These are phyloP conservation scores for Pygoscelis antarcticus DNA, from an alignment of 2,113 vertebrate species.

Conservation along the genomic window DNA sequence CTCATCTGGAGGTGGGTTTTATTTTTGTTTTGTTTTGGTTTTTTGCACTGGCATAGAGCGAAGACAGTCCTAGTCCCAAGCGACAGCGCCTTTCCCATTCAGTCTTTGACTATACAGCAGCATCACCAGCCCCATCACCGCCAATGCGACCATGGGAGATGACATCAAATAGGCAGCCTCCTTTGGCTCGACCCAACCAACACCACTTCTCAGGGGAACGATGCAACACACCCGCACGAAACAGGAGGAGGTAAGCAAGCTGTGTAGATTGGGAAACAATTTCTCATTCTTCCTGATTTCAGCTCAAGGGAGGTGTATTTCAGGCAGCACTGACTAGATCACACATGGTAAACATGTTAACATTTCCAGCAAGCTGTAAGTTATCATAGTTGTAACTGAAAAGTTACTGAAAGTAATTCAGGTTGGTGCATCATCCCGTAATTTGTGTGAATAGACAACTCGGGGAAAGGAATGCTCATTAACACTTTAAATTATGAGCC, in stretches of 20 bases:
- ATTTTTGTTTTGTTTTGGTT: background rate
- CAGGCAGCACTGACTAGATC: background rate
- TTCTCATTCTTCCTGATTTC: background rate
- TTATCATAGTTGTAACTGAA: background rate
- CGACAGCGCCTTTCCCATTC: conserved; percentile 94
- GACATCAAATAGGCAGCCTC: conserved; percentile 88
- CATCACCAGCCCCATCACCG: conserved; percentile 90
- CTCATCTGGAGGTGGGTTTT: conserved; percentile 22
- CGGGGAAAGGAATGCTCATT: background rate
- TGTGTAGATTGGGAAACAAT: background rate
- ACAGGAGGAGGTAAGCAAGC: conserved; percentile 87
- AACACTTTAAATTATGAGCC: background rate
- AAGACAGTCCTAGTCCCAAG: conserved; percentile 96
- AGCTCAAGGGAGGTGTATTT: background rate
- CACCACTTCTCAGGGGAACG: conserved; percentile 92
- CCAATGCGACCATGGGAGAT: conserved; percentile 99
- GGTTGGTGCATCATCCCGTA: background rate
- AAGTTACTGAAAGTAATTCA: background rate
- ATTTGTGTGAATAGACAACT: background rate
- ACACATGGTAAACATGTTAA: background rate
- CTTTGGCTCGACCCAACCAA: conserved; percentile 86
- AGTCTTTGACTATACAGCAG: conserved; percentile 88
- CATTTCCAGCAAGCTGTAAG: background rate
- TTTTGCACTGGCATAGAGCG: conserved; percentile 76
- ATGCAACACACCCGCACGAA: conserved; percentile 93